These are phyloP conservation scores for Bursaphelenchus okinawaensis DNA, from an alignment of 2,888 invertebrate genomes.

Conservation along the genomic window DNA sequence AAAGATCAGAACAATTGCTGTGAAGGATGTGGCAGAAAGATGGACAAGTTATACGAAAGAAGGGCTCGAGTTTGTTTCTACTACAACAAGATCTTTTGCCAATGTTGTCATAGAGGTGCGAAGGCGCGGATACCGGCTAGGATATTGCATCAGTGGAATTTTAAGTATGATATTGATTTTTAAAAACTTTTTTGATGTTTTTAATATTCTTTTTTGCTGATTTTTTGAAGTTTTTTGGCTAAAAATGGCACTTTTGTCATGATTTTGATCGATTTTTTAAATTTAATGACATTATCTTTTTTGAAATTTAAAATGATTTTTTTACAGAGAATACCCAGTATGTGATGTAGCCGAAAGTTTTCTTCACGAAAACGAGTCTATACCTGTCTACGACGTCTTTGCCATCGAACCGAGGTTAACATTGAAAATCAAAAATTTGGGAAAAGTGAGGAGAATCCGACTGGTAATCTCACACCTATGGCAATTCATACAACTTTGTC, in stretches of 20 bases:
- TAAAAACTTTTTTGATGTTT: no score
- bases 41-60: constrained; percentile 68
- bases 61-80: constrained; percentile 69
- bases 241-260: no score
- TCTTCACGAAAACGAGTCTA: constrained; percentile 71
- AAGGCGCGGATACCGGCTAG: constrained; percentile 67
- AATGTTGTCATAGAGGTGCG: constrained; percentile 76
- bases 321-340: constrained; percentile 69
- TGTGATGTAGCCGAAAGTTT: constrained; percentile 75
- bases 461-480: constrained; percentile 69
- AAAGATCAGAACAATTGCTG: constrained; percentile 70
- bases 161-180: constrained; percentile 33
- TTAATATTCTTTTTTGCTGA: no score
- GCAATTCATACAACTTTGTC: constrained; percentile 41
- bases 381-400: constrained; percentile 72
- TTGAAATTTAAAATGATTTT: no score
- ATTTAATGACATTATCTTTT: constrained; percentile 1
- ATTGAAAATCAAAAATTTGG: constrained; percentile 66
- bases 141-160: constrained; percentile 62
- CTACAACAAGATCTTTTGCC: constrained; percentile 80
- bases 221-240: no score
- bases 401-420: constrained; percentile 68
- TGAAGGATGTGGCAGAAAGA: constrained; percentile 78
- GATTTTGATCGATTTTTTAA: no score
- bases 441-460: constrained; percentile 66